A percentile compares a stretch with the other conserved stretches of the same genome.
Conservation (phyloP, 2,888 invertebrate genomes). For the Limnephilus marmoratus region DNA sequence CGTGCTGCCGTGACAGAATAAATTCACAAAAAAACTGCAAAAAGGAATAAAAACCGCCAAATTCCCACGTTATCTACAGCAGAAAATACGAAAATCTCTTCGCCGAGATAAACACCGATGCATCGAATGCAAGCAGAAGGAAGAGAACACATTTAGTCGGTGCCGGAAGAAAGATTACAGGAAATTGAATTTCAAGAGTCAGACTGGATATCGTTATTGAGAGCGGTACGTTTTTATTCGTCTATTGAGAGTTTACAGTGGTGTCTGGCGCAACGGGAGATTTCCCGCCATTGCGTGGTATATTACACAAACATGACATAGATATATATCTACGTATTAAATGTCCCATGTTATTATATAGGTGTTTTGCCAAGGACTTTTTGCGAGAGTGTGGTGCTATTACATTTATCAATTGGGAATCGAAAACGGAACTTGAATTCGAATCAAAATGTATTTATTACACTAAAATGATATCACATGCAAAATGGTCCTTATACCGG, state of each 20-base stretch:
- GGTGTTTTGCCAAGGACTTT: too few relatives aligned
- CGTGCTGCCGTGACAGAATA: background rate
- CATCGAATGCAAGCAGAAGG: background rate
- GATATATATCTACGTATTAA: too few relatives aligned
- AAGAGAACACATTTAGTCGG: background rate
- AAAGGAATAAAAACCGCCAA: background rate
- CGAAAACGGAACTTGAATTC: background rate
- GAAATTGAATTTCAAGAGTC: background rate
- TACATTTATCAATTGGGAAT: background rate
- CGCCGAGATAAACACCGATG: background rate
- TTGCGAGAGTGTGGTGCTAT: too few relatives aligned
- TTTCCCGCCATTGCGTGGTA: background rate
- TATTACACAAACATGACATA: background rate
- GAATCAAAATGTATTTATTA: background rate
- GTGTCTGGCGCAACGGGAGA: background rate
- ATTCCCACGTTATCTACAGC: background rate
- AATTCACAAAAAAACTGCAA: background rate
- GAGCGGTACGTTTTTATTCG: background rate
- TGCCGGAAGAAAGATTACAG: background rate
- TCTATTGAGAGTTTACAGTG: background rate
- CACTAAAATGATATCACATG: background rate
- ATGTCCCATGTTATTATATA: too few relatives aligned
- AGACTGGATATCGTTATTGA: background rate
- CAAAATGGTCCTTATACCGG: too few relatives aligned
- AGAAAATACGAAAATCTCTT: background rate